Conservation (phyloP, 1,140 invertebrate genomes). For the Drosophila trapezifrons region DNA sequence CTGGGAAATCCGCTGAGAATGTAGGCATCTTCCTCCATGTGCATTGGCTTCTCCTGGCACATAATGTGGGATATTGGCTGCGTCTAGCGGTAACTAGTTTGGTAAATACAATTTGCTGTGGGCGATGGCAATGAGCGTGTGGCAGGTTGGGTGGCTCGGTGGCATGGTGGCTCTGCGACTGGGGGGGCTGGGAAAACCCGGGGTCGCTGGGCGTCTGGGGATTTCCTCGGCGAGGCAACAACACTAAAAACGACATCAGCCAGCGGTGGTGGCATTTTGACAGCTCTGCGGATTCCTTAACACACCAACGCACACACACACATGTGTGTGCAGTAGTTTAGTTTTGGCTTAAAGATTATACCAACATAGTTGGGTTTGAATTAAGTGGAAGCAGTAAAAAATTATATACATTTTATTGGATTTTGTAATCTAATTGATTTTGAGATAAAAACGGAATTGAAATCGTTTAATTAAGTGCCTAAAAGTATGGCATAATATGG, state of each 20-base stretch:
- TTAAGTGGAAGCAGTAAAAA: constrained; percentile 2
- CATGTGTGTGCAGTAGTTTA: constrained; percentile 18
- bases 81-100: constrained; percentile 77
- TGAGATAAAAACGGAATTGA: too few relatives aligned
- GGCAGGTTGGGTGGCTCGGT: not conserved
- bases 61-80: constrained; percentile 72
- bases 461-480: not conserved
- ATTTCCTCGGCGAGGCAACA: constrained; percentile 40
- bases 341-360: constrained; percentile 22
- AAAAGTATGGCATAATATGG: not conserved
- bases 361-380: not conserved
- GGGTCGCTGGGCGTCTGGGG: constrained; percentile 34
- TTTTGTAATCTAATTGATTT: too few relatives aligned
- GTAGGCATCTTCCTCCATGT: constrained; percentile 65
- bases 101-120: constrained; percentile 78
- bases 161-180: not conserved
- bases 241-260: constrained; percentile 44
- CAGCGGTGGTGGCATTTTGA: constrained; percentile 67
- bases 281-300: constrained; percentile 61
- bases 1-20: constrained; percentile 56
- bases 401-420: not conserved
- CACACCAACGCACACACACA: constrained; percentile 6
- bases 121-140: constrained; percentile 54
- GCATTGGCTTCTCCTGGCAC: constrained; percentile 57
- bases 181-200: not conserved